Evolutionary conservation across 2,797 vertebrate genomes (phyloP).

Genomic region (Fistularia tabacaria): DNA sequence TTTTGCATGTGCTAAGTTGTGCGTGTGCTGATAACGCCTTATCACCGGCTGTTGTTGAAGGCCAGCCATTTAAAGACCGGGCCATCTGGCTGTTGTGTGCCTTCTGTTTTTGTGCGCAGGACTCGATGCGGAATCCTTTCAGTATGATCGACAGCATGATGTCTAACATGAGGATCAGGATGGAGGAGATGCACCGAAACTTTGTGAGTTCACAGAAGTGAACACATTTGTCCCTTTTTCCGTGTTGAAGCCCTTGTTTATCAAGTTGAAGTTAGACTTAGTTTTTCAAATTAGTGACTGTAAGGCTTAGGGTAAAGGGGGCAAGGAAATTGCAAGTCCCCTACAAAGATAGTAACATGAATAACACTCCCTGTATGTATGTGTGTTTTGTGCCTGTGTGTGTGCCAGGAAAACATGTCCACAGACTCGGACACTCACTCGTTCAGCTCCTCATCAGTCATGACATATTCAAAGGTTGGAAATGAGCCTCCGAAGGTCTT

Average conservation of each 20-base stretch:
- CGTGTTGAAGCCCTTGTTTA: too few species aligned
- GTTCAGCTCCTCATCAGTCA: slow-evolving; percentile 89
- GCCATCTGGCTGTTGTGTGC: slow-evolving; percentile 5
- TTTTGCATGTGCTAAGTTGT: slow-evolving; percentile 16
- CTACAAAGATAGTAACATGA: too few species aligned
- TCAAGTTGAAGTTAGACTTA: too few species aligned
- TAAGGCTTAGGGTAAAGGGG: too few species aligned
- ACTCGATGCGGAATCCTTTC: slow-evolving; percentile 72
- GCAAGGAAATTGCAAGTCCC: too few species aligned
- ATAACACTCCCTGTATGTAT: neutral
- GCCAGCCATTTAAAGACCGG: slow-evolving; percentile 2
- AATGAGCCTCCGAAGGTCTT: slow-evolving; percentile 89
- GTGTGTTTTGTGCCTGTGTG: slow-evolving; percentile 10
- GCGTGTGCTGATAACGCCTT: slow-evolving; percentile 38
- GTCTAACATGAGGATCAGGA: slow-evolving; percentile 80
- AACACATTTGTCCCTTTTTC: neutral
- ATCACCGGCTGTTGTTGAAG: slow-evolving; percentile 6
- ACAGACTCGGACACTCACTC: slow-evolving; percentile 77
- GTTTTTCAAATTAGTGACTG: too few species aligned
- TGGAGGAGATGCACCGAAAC: slow-evolving; percentile 81
- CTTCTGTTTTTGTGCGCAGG: slow-evolving; percentile 43
- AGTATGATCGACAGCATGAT: slow-evolving; percentile 83
- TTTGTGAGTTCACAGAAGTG: slow-evolving; percentile 74
- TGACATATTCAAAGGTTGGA: slow-evolving; percentile 89
- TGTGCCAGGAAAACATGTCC: slow-evolving; percentile 76